Conservation (phyloP, 2,113 vertebrate genomes). For the Melozone crissalis region DNA sequence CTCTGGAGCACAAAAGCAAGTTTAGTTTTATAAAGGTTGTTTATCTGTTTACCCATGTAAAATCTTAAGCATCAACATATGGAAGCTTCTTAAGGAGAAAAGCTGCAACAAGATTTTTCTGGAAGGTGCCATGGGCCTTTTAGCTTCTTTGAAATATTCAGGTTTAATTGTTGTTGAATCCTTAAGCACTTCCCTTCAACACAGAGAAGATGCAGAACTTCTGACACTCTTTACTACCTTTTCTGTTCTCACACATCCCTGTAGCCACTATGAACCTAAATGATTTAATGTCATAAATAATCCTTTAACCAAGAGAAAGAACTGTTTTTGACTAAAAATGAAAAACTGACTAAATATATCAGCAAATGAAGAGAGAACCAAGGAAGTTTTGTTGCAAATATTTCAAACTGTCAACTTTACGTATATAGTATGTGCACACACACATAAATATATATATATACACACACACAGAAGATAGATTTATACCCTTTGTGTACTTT, state of each 20-base stretch:
- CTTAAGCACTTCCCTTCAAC: neutral
- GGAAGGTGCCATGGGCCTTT: neutral
- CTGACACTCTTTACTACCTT: neutral
- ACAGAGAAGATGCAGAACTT: neutral
- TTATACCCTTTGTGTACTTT: neutral
- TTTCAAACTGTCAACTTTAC: neutral
- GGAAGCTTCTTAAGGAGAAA: neutral
- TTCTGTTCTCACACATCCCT: neutral
- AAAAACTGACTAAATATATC: neutral
- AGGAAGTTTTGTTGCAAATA: neutral
- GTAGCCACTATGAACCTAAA: neutral
- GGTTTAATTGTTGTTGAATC: neutral
- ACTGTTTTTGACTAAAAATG: neutral
- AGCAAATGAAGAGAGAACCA: neutral
- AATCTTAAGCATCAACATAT: neutral
- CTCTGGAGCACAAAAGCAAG: neutral
- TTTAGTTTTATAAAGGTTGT: neutral
- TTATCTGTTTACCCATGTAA: neutral
- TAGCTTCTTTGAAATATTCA: neutral
- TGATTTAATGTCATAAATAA: neutral
- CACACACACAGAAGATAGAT: neutral
- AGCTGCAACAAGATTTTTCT: neutral
- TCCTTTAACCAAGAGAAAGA: neutral
- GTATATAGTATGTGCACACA: neutral
- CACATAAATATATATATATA: neutral